phyloP scores from a whole-genome alignment of 2,888 invertebrate genomes.

The Antheraea yamamai region DNA sequence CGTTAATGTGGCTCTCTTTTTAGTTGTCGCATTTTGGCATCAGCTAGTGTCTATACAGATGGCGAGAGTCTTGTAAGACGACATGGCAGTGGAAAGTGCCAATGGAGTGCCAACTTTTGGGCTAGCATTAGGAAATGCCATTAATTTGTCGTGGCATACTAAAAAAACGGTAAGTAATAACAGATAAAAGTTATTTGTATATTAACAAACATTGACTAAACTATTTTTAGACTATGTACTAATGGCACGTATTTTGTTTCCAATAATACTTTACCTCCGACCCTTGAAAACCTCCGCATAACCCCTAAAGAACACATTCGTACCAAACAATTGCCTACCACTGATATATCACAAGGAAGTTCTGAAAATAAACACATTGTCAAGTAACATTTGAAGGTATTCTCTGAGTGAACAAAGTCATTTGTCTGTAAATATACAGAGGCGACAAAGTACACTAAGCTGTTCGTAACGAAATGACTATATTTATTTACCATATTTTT shows the following conservation, averaged over 20 bases:
- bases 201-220: background rate
- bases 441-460: background rate
- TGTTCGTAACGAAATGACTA: background rate
- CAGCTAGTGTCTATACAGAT: too few relatives aligned
- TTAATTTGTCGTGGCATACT: too few relatives aligned
- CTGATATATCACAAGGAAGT: background rate
- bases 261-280: background rate
- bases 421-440: background rate
- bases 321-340: background rate
- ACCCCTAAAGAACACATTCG: background rate
- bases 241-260: background rate
- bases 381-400: background rate
- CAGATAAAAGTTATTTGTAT: background rate
- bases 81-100: too few relatives aligned
- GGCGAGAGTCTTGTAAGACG: too few relatives aligned
- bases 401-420: background rate
- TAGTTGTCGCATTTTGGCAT: too few relatives aligned
- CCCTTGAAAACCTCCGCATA: background rate
- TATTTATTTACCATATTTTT: too few relatives aligned
- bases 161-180: background rate
- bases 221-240: background rate
- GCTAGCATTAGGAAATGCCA: too few relatives aligned
- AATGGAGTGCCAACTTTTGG: too few relatives aligned
- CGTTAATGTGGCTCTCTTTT: too few relatives aligned
- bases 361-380: conserved; percentile 2